phyloP scores from a whole-genome alignment of 2,113 vertebrate species.

The Oxyura jamaicensis region DNA sequence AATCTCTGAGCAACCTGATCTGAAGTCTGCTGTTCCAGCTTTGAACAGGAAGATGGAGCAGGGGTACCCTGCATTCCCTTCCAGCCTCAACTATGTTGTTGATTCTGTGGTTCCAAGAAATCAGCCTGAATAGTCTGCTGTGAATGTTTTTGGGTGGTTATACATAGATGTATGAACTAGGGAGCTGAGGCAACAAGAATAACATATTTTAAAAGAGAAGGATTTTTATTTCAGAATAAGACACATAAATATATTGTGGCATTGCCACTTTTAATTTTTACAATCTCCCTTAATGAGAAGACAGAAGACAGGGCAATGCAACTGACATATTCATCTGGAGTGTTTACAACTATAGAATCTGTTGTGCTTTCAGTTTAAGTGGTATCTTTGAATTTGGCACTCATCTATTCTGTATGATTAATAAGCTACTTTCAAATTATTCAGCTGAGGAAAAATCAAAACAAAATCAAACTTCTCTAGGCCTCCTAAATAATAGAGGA shows the following conservation, averaged over 20 bases:
- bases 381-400: background rate
- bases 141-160: background rate
- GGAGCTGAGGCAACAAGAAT: slow-evolving; percentile 13
- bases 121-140: background rate
- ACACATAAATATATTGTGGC: background rate
- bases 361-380: background rate
- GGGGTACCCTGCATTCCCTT: background rate
- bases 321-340: background rate
- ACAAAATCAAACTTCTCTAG: background rate
- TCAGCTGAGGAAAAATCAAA: background rate
- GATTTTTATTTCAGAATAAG: slow-evolving; percentile 21
- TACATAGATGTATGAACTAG: background rate
- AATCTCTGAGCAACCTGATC: background rate
- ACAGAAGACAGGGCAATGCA: background rate
- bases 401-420: background rate
- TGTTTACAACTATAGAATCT: background rate
- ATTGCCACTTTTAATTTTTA: slow-evolving; percentile 17
- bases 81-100: background rate
- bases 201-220: slow-evolving; percentile 6
- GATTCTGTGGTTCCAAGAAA: background rate
- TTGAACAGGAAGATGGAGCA: background rate
- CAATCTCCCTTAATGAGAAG: background rate
- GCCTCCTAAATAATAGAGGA: background rate
- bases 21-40: background rate
- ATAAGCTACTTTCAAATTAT: slow-evolving; percentile 1